Conservation (phyloP, 1,140 invertebrate genomes). For the Drosophila setifemur region DNA sequence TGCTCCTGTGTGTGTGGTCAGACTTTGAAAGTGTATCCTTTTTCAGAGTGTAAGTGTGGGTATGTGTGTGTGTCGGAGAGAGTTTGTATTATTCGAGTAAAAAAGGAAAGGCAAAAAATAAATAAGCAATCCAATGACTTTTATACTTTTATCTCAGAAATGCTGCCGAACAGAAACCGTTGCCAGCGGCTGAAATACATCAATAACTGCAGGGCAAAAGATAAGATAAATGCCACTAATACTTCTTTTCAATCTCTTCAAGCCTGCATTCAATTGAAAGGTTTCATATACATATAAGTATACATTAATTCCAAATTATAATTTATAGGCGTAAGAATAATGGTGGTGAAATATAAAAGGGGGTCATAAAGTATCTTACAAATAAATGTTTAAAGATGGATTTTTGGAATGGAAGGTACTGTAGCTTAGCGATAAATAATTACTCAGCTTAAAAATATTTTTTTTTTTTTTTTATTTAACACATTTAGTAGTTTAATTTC, state of each 20-base stretch:
- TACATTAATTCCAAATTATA: background rate
- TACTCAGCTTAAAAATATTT: too few species aligned
- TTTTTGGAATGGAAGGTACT: too few species aligned
- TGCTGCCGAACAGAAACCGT: constrained; percentile 34
- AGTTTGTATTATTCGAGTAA: constrained; percentile 70
- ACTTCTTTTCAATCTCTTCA: background rate
- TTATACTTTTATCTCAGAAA: constrained; percentile 65
- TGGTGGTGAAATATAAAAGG: background rate
- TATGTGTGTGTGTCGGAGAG: constrained; percentile 35
- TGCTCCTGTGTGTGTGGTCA: constrained; percentile 45
- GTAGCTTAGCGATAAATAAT: too few species aligned
- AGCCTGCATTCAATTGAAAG: background rate
- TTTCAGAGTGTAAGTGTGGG: constrained; percentile 3
- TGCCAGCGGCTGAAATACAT: constrained; percentile 21
- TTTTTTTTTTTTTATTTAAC: too few species aligned
- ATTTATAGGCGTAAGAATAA: background rate
- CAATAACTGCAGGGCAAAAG: constrained; percentile 36
- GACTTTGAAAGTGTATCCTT: constrained; percentile 47
- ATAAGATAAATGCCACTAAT: constrained; percentile 12
- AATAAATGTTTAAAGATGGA: too few species aligned
- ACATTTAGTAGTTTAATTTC: too few species aligned
- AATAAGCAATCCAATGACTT: constrained; percentile 27
- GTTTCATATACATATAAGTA: background rate
- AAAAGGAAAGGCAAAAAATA: constrained; percentile 36
- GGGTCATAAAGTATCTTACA: too few species aligned